Base-by-base conservation (phyloP, 2,797 vertebrate species). In the Ptychadena robeensis region DNA sequence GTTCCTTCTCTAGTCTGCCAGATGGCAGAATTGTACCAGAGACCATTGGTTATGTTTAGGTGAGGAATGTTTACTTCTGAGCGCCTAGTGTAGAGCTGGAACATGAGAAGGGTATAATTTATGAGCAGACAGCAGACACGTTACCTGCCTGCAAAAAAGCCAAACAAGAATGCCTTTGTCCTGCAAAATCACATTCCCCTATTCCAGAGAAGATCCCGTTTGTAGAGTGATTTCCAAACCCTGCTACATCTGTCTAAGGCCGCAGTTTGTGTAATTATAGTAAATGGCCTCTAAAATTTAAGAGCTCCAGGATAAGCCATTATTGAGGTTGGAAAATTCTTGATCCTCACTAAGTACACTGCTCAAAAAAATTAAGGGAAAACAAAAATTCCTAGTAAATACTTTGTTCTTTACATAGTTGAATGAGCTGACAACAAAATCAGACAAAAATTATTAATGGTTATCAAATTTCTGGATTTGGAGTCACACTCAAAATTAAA, bases 101-200 rank as follows among this genome's bases (percentile, higher is more conserved):
- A 83, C 76, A 32, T 38, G 82, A 79, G 70, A 79, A 61, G 76
- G 75, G 61, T 61, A 40, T 73, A 68, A 83, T 83, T 79, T 83
- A 73, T 79, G 82, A 64, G 69, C 53, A 79, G 57, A 64, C 74
- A 48, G 59, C 38, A 73, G 82, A 73, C 82, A 83, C 44, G 27
- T 83, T 79, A 83, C 82, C 75, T 83, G 76, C 82, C 59, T 73
- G 68, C 68, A 67, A 34, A 44, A 31, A 10, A 65, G 34, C 37
- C 38, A 73, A 59, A 83, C 75, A 83, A 83, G 67, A 48, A 72
- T 66, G 59, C 48, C 76, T 83, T 83, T 83, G 82, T 83, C 74
- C 68, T 65, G 0, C 37, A 72, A 37, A 83, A 73, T 77, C 80
- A 48, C 81, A 28, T 53, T 59, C 67, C 73, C 37, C 61, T 57